Conservation (phyloP, 2,113 vertebrate species). For the Bolborhynchus lineola region DNA sequence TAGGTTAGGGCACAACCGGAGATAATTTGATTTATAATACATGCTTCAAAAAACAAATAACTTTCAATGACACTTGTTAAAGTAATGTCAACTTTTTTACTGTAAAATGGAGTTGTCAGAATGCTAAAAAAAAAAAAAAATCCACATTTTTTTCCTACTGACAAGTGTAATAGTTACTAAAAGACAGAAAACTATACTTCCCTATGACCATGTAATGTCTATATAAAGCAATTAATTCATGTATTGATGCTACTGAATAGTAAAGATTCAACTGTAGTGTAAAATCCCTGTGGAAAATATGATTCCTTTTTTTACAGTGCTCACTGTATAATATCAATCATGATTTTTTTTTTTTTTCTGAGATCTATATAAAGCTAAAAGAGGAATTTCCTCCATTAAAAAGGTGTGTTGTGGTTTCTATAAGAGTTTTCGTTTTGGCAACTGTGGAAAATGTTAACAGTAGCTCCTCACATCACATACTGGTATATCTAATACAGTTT, state of each 20-base stretch:
- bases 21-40: slow-evolving; percentile 76
- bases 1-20: slow-evolving; percentile 55
- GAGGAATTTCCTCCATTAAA: slow-evolving; percentile 56
- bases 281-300: slow-evolving; percentile 58
- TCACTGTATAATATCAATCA: slow-evolving; percentile 35
- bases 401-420: slow-evolving; percentile 62
- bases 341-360: slow-evolving; percentile 14
- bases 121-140: background rate
- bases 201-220: slow-evolving; percentile 33
- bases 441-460: background rate
- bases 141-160: background rate
- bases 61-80: slow-evolving; percentile 52
- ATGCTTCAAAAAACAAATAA: slow-evolving; percentile 63
- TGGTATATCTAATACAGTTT: background rate
- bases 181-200: slow-evolving; percentile 49
- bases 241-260: slow-evolving; percentile 39
- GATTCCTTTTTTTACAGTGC: slow-evolving; percentile 42
- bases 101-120: slow-evolving; percentile 50
- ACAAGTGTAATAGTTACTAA: slow-evolving; percentile 44
- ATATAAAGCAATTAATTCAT: slow-evolving; percentile 55
- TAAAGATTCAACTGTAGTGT: slow-evolving; percentile 57
- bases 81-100: slow-evolving; percentile 37
- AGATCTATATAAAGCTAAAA: slow-evolving; percentile 59
- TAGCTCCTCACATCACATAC: background rate
- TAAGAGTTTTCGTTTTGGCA: slow-evolving; percentile 18